phyloP scores from a whole-genome alignment of 2,888 invertebrate genomes.

The Embidobia sp. region DNA sequence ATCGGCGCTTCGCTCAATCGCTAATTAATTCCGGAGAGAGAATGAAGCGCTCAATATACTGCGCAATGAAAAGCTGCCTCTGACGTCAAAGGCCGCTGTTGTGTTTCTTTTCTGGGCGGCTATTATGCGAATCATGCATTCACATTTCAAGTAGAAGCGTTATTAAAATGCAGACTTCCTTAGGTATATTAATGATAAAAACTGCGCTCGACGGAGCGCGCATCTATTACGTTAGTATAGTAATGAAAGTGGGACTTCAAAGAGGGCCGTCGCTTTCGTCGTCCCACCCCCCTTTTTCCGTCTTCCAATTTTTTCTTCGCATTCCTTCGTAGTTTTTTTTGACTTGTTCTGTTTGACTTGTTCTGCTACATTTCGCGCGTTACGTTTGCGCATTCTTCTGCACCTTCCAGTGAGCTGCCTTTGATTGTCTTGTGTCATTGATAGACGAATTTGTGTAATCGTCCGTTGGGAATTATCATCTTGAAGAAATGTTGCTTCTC shows the following conservation, averaged over 20 bases:
- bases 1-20: too few relatives aligned
- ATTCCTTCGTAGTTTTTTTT: conserved; percentile 9
- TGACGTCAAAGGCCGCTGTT: conserved; percentile 55
- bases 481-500: too few relatives aligned
- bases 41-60: conserved; percentile 58
- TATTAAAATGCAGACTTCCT: conserved; percentile 62
- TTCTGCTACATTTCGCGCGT: too few relatives aligned
- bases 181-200: conserved; percentile 53
- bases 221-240: conserved; percentile 57
- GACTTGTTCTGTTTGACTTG: conserved; percentile 38
- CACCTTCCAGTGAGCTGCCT: not conserved
- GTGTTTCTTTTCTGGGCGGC: conserved; percentile 56
- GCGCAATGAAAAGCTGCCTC: conserved; percentile 48
- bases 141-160: conserved; percentile 58
- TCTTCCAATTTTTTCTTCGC: not conserved
- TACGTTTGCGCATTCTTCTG: conserved; percentile 34
- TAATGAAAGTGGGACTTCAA: conserved; percentile 54
- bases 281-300: conserved; percentile 2
- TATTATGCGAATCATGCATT: conserved; percentile 60
- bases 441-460: conserved; percentile 28
- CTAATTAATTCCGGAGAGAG: conserved; percentile 38
- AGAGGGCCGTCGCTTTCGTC: conserved; percentile 23
- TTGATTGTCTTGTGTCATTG: conserved; percentile 24
- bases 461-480: too few relatives aligned
- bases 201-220: conserved; percentile 45